Conservation (phyloP, 2,113 vertebrate genomes). For the Ancistrus triradiatus region DNA sequence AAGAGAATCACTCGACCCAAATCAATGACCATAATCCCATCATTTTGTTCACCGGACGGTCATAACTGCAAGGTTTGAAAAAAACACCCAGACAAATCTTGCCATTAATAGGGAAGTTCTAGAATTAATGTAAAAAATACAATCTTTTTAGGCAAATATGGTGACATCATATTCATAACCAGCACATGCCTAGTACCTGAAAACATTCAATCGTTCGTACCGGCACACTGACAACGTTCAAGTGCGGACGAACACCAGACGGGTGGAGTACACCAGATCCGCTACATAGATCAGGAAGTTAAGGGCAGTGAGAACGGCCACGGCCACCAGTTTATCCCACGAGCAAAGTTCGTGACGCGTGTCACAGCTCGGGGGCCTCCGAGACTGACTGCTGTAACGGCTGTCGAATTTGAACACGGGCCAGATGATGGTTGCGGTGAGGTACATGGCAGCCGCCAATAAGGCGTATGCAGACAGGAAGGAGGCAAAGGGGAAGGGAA, state of each 20-base stretch:
- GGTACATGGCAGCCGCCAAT: slow-evolving; percentile 65
- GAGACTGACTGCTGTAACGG: not conserved
- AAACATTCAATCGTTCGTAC: not conserved
- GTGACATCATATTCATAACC: too few species aligned
- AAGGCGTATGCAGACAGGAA: slow-evolving; percentile 69
- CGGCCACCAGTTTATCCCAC: slow-evolving; percentile 27
- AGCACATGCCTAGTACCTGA: too few species aligned
- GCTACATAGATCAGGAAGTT: slow-evolving; percentile 42
- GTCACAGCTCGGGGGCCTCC: fast-evolving
- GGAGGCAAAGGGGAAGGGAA: slow-evolving; percentile 66
- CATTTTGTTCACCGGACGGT: too few species aligned
- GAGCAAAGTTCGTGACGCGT: fast-evolving
- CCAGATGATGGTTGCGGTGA: slow-evolving; percentile 69
- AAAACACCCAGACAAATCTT: too few species aligned
- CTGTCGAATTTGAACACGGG: slow-evolving; percentile 68
- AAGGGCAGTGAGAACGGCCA: slow-evolving; percentile 38
- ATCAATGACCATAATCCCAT: too few species aligned
- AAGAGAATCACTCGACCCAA: too few species aligned
- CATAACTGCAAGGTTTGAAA: too few species aligned
- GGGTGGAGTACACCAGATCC: slow-evolving; percentile 39
- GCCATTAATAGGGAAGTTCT: too few species aligned
- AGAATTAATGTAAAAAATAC: too few species aligned
- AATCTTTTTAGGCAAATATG: too few species aligned
- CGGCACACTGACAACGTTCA: not conserved
- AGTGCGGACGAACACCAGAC: slow-evolving; percentile 27